These are phyloP conservation scores for Gymnoscopelus microlampas DNA, from an alignment of 2,797 vertebrate genomes.

Conservation along the genomic window DNA sequence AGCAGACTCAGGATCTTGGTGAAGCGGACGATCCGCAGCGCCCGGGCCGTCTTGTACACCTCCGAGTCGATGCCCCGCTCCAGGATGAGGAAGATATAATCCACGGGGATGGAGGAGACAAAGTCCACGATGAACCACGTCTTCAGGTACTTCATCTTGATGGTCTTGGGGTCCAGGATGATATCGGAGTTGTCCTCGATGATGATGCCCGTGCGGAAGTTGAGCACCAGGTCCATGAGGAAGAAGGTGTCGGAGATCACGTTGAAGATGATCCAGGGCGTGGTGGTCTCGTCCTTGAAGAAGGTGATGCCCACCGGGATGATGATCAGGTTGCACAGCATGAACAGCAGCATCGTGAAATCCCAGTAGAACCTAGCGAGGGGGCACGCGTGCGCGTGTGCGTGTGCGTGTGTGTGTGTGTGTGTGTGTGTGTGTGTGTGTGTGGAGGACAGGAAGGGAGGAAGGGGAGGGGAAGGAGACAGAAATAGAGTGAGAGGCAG, in stretches of 20 bases:
- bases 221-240: conserved; percentile 96
- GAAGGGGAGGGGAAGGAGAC: conserved; percentile 33
- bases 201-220: conserved; percentile 98
- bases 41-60: conserved; percentile 96
- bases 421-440: conserved; percentile 20
- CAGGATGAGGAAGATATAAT: conserved; percentile 99
- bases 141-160: conserved; percentile 96
- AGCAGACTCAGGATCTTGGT: conserved; percentile 96
- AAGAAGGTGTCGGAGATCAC: conserved; percentile 98
- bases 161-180: conserved; percentile 95
- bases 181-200: conserved; percentile 99
- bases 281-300: conserved; percentile 98
- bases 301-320: conserved; percentile 99
- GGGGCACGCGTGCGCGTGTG: conserved; percentile 2
- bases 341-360: conserved; percentile 98
- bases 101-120: conserved; percentile 97
- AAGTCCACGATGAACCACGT: conserved; percentile 99
- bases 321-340: conserved; percentile 99
- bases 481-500: conserved; percentile 63
- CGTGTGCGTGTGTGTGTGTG: conserved; percentile 6
- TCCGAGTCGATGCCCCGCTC: conserved; percentile 98
- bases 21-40: conserved; percentile 95
- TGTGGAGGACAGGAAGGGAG: neutral
- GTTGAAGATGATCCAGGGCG: conserved; percentile 97
- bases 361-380: conserved; percentile 85